These are phyloP conservation scores for Lytechinus pictus DNA, from an alignment of 35 echinoderm and acorn worm species.

Conservation along the genomic window DNA sequence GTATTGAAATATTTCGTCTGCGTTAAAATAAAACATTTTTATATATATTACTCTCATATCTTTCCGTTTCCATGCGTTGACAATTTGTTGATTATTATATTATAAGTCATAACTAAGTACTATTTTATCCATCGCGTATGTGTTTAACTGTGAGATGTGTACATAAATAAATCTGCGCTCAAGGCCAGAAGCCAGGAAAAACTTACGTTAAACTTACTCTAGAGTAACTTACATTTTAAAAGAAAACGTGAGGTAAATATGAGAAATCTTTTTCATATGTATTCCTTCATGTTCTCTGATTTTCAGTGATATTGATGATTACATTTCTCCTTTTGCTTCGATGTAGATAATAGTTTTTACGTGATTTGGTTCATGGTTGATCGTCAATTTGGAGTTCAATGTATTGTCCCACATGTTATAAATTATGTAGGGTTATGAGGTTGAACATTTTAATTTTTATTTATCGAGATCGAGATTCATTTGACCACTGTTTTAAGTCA, in stretches of 20 bases:
- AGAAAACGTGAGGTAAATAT: neutral
- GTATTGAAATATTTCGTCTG: neutral
- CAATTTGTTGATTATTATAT: neutral
- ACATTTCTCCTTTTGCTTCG: neutral
- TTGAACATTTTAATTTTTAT: no score
- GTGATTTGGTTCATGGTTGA: neutral
- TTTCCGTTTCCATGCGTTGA: neutral
- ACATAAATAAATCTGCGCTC: neutral
- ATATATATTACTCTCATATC: neutral
- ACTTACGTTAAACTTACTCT: neutral
- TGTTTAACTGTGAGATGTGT: neutral
- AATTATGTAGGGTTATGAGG: neutral
- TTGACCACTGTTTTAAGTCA: no score
- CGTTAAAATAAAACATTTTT: neutral
- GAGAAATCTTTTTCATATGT: neutral
- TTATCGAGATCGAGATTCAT: no score
- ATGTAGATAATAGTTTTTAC: neutral
- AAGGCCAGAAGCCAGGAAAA: neutral
- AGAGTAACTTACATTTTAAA: neutral
- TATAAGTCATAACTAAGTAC: neutral
- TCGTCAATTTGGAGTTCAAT: neutral
- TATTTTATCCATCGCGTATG: neutral
- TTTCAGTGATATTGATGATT: neutral
- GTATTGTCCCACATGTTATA: neutral
- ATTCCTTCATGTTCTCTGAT: neutral